phyloP scores from a whole-genome alignment of 2,888 invertebrate species.

The Nebria brevicollis region DNA sequence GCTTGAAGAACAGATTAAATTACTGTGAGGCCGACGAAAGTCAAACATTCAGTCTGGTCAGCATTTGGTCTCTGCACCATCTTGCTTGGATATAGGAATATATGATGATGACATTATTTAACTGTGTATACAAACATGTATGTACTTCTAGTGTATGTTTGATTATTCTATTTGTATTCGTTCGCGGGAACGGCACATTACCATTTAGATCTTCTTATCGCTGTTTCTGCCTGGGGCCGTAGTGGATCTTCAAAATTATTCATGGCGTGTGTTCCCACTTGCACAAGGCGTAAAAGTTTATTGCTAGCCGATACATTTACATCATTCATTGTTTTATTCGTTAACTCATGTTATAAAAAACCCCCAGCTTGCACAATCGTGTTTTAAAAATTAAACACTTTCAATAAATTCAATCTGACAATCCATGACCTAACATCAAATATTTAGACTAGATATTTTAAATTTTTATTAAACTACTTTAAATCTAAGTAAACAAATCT shows the following conservation, averaged over 20 bases:
- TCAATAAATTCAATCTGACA: too few relatives aligned
- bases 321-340: not conserved
- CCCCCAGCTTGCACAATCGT: too few relatives aligned
- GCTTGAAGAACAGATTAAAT: constrained; percentile 12
- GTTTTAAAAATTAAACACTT: too few relatives aligned
- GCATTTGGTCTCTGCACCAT: not conserved
- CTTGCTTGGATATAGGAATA: not conserved
- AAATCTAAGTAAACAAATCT: too few relatives aligned
- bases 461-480: too few relatives aligned
- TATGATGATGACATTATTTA: not conserved
- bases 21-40: not conserved
- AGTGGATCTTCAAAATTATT: constrained; percentile 40
- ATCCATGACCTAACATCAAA: too few relatives aligned
- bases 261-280: constrained; percentile 20
- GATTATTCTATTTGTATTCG: constrained; percentile 47
- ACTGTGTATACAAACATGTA: not conserved
- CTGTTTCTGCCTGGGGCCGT: constrained; percentile 36
- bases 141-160: constrained; percentile 6
- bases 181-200: constrained; percentile 37
- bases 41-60: constrained; percentile 20
- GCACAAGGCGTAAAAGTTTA: not conserved
- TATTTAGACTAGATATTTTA: too few relatives aligned
- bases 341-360: too few relatives aligned
- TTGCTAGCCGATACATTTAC: not conserved
- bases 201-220: constrained; percentile 47